Evolutionary conservation across 1,140 invertebrate genomes (phyloP).

Genomic region (Drosophila malerkotliana): DNA sequence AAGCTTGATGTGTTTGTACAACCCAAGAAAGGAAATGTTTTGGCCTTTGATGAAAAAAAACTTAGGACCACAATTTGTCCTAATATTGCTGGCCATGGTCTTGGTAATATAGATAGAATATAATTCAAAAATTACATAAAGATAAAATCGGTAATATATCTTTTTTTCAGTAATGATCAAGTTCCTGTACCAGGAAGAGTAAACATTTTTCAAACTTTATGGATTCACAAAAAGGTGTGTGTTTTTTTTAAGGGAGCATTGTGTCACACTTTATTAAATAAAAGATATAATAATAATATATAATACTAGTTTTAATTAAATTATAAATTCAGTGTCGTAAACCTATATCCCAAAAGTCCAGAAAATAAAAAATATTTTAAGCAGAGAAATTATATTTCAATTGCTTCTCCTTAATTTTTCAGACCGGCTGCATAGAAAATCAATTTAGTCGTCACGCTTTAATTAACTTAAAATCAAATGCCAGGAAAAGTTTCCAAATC

Average conservation of each 20-base stretch:
- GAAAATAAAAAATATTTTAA: no score
- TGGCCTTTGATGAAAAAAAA: constrained; percentile 19
- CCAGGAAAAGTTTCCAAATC: neutral
- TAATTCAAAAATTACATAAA: no score
- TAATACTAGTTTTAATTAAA: no score
- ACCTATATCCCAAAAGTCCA: no score
- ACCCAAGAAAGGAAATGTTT: constrained; percentile 34
- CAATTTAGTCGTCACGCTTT: neutral
- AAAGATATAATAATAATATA: no score
- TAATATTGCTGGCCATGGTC: constrained; percentile 36
- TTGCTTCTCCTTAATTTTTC: neutral
- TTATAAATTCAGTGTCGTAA: no score
- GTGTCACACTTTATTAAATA: no score
- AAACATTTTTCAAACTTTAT: neutral
- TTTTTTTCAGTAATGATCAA: constrained; percentile 50
- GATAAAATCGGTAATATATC: neutral
- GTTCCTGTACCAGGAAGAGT: constrained; percentile 11
- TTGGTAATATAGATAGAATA: constrained; percentile 13
- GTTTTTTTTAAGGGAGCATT: no score
- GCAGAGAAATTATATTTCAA: no score
- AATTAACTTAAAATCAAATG: neutral
- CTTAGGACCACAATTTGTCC: constrained; percentile 44
- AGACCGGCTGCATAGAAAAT: neutral
- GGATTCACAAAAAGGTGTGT: neutral
- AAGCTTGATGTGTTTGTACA: constrained; percentile 3